These are phyloP conservation scores for Triplophysa yarkandensis DNA, from an alignment of 2,797 vertebrate species.

Conservation along the genomic window DNA sequence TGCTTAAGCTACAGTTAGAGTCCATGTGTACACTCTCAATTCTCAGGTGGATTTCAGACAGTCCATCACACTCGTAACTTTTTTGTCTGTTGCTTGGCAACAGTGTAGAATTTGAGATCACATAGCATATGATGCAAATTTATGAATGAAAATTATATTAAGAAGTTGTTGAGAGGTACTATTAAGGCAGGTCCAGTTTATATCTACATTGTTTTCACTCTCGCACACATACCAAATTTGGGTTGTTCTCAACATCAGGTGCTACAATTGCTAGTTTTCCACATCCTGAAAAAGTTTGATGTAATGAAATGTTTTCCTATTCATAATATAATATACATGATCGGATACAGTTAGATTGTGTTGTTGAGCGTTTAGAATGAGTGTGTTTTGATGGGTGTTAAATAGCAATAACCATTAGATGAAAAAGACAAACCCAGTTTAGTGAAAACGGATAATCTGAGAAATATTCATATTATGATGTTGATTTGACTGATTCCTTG, in stretches of 20 bases:
- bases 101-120: conserved; percentile 66
- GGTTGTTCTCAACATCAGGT: not conserved
- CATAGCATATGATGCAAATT: conserved; percentile 61
- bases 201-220: conserved; percentile 13
- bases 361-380: not conserved
- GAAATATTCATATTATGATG: no score
- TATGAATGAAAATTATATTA: conserved; percentile 63
- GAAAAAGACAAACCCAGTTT: not conserved
- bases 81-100: conserved; percentile 78
- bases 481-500: not conserved
- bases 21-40: conserved; percentile 16
- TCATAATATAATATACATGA: conserved; percentile 10
- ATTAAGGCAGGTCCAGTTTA: conserved; percentile 24
- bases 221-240: not conserved
- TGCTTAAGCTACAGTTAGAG: conserved; percentile 40
- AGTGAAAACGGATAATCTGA: not conserved
- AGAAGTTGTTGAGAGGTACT: not conserved
- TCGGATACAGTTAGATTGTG: not conserved
- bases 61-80: conserved; percentile 59
- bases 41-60: conserved; percentile 51
- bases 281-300: conserved; percentile 2
- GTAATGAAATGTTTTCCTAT: not conserved
- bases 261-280: conserved; percentile 22
- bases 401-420: not conserved
- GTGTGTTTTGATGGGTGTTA: not conserved